Conservation (phyloP, 2,888 invertebrate species). For the Hipparchia semele region DNA sequence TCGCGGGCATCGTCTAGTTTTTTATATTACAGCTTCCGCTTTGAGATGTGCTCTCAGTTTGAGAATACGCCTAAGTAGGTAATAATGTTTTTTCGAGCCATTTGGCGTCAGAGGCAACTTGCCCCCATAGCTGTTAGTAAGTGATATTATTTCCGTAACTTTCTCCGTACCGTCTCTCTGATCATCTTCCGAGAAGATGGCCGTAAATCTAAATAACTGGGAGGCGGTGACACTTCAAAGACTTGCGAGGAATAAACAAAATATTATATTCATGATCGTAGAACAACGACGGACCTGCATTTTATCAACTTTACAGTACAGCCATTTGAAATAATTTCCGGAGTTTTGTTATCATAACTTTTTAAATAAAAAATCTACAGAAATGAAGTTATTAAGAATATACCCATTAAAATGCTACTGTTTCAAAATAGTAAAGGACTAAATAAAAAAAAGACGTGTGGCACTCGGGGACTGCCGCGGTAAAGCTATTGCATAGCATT, state of each 20-base stretch:
- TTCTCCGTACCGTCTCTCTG: conserved; percentile 27
- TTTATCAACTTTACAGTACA: no score
- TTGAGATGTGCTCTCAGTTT: background rate
- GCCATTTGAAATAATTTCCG: no score
- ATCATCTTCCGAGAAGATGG: conserved; percentile 44
- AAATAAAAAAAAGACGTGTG: no score
- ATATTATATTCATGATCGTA: background rate
- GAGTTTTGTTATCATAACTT: no score
- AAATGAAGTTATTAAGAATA: no score
- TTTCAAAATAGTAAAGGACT: no score
- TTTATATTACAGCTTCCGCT: background rate
- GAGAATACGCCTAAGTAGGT: no score
- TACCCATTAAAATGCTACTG: no score
- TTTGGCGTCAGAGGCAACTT: conserved; percentile 4
- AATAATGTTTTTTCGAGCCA: background rate
- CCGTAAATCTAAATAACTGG: conserved; percentile 49
- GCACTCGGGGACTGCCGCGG: no score
- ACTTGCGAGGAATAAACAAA: conserved; percentile 28
- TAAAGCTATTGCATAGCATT: no score
- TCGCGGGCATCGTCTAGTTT: background rate
- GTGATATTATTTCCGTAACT: conserved; percentile 22
- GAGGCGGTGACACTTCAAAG: conserved; percentile 50
- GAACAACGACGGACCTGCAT: no score
- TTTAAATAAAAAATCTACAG: no score
- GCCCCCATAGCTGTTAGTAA: conserved; percentile 1